phyloP scores from a whole-genome alignment of 1,140 invertebrate genomes.

The Phymorhynchus buccinoides region DNA sequence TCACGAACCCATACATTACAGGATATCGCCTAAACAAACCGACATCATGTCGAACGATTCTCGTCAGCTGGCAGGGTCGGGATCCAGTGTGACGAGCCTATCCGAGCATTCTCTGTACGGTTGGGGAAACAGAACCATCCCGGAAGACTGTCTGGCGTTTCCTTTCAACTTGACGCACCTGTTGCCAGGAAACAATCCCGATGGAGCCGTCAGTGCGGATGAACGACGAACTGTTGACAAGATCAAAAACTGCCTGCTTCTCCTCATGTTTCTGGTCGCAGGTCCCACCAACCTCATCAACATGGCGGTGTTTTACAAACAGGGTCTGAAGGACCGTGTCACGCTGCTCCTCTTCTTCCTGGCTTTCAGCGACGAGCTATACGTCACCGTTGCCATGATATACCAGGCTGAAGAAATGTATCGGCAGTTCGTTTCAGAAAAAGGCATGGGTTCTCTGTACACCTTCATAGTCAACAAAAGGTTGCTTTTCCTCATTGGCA shows the following conservation, averaged over 20 bases:
- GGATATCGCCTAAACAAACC: no score
- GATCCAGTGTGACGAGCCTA: no score
- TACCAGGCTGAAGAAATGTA: background rate
- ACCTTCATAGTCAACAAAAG: background rate
- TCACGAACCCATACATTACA: no score
- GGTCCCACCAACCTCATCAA: background rate
- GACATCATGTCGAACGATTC: no score
- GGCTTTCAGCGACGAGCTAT: background rate
- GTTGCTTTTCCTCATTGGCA: background rate
- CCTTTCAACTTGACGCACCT: background rate
- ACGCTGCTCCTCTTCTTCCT: background rate
- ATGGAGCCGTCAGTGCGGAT: background rate
- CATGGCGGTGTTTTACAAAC: conserved; percentile 9
- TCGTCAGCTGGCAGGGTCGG: no score
- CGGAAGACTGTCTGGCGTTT: no score
- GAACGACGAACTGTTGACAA: background rate
- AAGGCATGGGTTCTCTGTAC: background rate
- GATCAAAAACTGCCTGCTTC: background rate
- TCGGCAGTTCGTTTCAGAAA: background rate
- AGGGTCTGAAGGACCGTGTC: conserved; percentile 9
- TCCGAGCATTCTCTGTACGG: no score
- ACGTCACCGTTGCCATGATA: background rate
- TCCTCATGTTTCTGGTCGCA: background rate
- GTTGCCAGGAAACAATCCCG: background rate
- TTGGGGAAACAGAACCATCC: no score